A percentile compares a stretch with the other conserved stretches of the same genome.
phyloP scores from a whole-genome alignment of 1,140 invertebrate species.

The Thaumatotibia leucotreta region DNA sequence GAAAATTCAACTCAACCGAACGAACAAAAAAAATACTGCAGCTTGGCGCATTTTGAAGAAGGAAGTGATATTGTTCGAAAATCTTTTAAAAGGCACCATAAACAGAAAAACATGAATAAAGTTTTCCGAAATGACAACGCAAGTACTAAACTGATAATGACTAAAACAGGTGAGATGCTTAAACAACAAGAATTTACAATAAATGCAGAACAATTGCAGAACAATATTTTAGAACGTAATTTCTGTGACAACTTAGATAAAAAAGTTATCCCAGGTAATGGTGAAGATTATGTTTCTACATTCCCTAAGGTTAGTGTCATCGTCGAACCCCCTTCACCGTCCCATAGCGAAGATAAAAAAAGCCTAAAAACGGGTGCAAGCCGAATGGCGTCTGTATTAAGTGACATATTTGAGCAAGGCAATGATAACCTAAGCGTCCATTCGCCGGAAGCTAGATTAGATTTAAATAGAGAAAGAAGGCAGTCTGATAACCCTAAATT shows the following conservation, averaged over 20 bases:
- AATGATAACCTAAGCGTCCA: conserved; percentile 62
- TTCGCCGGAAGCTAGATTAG: conserved; percentile 62
- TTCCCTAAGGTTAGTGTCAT: conserved; percentile 82
- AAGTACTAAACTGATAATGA: conserved; percentile 51
- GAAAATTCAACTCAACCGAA: conserved; percentile 76
- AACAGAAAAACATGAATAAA: conserved; percentile 63
- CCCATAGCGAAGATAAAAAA: conserved; percentile 72
- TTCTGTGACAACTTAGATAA: conserved; percentile 8
- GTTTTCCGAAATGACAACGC: conserved; percentile 40
- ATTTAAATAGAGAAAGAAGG: conserved; percentile 59
- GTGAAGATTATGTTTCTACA: conserved; percentile 32
- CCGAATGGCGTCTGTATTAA: conserved; percentile 67
- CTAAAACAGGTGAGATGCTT: conserved; percentile 49
- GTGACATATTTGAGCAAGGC: conserved; percentile 64
- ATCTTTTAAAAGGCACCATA: conserved; percentile 81
- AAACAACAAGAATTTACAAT: conserved; percentile 31
- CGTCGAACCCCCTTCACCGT: conserved; percentile 83
- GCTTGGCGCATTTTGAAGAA: conserved; percentile 86
- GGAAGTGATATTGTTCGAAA: conserved; percentile 87
- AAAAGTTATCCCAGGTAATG: conserved; percentile 16
- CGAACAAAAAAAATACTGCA: conserved; percentile 82
- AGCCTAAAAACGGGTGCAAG: conserved; percentile 53
- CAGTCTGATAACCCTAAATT: conserved; percentile 79
- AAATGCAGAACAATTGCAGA: neutral
- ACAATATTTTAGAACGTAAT: neutral